Evolutionary conservation across 53 echinoderm and acorn worm genomes (phyloP).

Genomic region (Echinarachnius parma): DNA sequence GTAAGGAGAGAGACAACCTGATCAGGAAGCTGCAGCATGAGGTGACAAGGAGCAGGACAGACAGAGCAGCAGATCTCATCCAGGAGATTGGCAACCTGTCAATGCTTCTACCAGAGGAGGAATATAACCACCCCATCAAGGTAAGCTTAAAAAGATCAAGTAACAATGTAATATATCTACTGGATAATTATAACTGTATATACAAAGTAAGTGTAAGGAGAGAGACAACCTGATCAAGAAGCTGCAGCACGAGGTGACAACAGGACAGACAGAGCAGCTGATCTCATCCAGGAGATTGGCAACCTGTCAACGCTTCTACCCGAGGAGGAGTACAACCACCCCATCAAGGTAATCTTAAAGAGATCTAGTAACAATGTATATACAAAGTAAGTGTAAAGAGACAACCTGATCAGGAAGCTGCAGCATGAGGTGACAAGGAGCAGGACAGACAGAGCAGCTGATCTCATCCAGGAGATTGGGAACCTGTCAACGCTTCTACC

Average conservation of each 20-base stretch:
- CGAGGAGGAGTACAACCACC: slow-evolving; percentile 57
- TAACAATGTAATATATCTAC: neutral
- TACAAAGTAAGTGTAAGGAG: slow-evolving; percentile 95
- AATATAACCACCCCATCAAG: slow-evolving; percentile 58
- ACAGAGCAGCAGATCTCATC: slow-evolving; percentile 61
- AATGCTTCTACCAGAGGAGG: slow-evolving; percentile 52
- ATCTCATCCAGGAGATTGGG: slow-evolving; percentile 66
- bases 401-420: slow-evolving; percentile 66
- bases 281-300: slow-evolving; percentile 67
- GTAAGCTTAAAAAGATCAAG: no score
- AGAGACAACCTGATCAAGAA: slow-evolving; percentile 66
- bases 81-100: slow-evolving; percentile 68
- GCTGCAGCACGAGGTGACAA: slow-evolving; percentile 66
- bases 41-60: slow-evolving; percentile 49
- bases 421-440: slow-evolving; percentile 59
- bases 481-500: slow-evolving; percentile 60
- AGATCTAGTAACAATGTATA: no score
- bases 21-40: slow-evolving; percentile 74
- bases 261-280: slow-evolving; percentile 57
- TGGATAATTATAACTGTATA: no score
- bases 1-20: slow-evolving; percentile 75
- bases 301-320: slow-evolving; percentile 60
- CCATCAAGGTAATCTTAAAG: no score
- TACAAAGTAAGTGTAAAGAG: no score
- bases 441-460: slow-evolving; percentile 57